Evolutionary conservation across 1,140 invertebrate species (phyloP), one percentile per base, ranked within the genome.

Genomic region (Amphibalanus amphitrite): DNA sequence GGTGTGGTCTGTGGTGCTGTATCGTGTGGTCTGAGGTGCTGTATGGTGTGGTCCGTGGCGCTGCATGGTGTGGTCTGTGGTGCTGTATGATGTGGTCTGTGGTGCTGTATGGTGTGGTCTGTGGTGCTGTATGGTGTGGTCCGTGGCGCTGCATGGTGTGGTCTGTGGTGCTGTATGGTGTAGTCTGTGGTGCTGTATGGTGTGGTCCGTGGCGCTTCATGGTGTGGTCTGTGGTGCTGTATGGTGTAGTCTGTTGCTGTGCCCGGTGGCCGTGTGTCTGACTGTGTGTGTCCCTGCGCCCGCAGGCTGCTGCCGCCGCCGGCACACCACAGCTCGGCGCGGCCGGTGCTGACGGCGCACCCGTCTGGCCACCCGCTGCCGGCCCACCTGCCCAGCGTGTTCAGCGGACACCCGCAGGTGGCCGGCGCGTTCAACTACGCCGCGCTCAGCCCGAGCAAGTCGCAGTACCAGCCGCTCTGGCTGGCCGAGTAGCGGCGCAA

Each of bases 251-350:
- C 47, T 15, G 47, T 59, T 25, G 13, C 25, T 25, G 47, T 25
- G 47, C 25, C 13, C 13, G 13, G 47, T 67, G 26, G 17, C 23
- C 3, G 10, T 10, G 15, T 67, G 65, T 26, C 64, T 23, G 65
- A 10, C 65, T n/a, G n/a, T 26, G 65, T 28, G n/a, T 28, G 65
- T 3, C 28, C n/a, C 17, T 67, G 3, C 65, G n/a, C 8, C 65
- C 1, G n/a, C 65, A 67, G 65, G n/a, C 65, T 67, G 26, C 26
- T 89, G 74, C 88, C 90, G 72, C 90, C 90, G 20, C 90, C 90
- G 73, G 90, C 90, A 47, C 90, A 92, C 80, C 91, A 93, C 72
- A 76, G 76, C 76, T 90, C 88, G 81, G 88, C 88, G 73, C 82
- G 90, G 75, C 89, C 90, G 74, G 86, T 92, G 70, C 79, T 90